These are phyloP conservation scores for Sceliomorpha sp. DNA, from an alignment of 2,888 invertebrate genomes.

Conservation along the genomic window DNA sequence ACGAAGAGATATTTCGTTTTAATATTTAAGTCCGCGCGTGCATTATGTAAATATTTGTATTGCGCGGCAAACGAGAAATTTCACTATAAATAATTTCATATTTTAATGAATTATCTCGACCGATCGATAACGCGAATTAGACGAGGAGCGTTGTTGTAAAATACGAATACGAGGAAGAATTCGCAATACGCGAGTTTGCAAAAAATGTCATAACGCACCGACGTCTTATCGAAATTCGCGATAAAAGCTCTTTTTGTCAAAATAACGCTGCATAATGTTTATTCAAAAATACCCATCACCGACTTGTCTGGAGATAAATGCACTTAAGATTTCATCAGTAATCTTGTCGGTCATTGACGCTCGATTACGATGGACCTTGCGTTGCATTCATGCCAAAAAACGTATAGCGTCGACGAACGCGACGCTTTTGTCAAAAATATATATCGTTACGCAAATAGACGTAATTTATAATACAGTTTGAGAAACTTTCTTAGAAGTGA, in stretches of 20 bases:
- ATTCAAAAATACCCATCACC: slow-evolving; percentile 42
- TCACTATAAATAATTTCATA: too few relatives aligned
- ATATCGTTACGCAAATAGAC: background rate
- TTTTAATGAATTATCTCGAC: too few relatives aligned
- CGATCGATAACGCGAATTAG: too few relatives aligned
- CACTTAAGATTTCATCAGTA: slow-evolving; percentile 46
- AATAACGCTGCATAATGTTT: slow-evolving; percentile 41
- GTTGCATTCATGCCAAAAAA: slow-evolving; percentile 25
- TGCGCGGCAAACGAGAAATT: too few relatives aligned
- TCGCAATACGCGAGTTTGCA: background rate
- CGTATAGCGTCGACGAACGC: background rate
- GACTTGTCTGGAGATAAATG: slow-evolving; percentile 55
- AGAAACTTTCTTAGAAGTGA: too few relatives aligned
- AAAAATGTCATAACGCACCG: slow-evolving; percentile 11
- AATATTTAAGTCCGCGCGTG: too few relatives aligned
- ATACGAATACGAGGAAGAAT: too few relatives aligned
- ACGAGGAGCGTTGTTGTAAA: too few relatives aligned
- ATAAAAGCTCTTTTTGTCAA: slow-evolving; percentile 33
- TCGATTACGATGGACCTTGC: slow-evolving; percentile 35
- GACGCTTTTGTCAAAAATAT: slow-evolving; percentile 9
- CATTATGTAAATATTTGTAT: too few relatives aligned
- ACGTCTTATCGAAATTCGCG: slow-evolving; percentile 27
- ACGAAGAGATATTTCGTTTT: too few relatives aligned
- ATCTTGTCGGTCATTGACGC: slow-evolving; percentile 48
- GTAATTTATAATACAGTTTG: too few relatives aligned